Evolutionary conservation across 2,888 invertebrate species (phyloP).

Genomic region (Coenonympha arcania): DNA sequence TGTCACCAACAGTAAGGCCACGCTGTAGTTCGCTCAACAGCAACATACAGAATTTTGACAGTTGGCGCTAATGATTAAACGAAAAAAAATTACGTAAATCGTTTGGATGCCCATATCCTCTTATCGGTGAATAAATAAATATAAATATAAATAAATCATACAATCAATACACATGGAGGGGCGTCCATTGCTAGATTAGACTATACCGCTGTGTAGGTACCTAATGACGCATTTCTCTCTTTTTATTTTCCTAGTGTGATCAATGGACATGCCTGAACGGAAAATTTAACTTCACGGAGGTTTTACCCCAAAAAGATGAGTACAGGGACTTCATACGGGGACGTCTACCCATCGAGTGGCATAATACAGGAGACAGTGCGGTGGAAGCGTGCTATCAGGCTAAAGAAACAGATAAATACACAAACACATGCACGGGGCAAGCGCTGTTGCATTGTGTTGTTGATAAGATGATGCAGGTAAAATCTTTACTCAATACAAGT

Average conservation of each 20-base stretch:
- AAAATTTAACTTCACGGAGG: constrained; percentile 43
- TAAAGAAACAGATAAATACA: constrained; percentile 38
- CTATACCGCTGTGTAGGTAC: too few relatives aligned
- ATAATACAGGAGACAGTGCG: constrained; percentile 33
- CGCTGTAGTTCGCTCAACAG: too few relatives aligned
- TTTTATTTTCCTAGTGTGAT: constrained; percentile 43
- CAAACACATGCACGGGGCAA: constrained; percentile 56
- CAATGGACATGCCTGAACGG: constrained; percentile 55
- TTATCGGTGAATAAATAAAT: too few relatives aligned
- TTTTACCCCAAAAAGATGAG: constrained; percentile 37
- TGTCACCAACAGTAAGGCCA: too few relatives aligned
- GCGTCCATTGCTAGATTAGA: too few relatives aligned
- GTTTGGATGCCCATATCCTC: too few relatives aligned
- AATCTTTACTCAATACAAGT: not conserved
- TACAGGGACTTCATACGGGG: constrained; percentile 33
- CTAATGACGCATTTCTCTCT: too few relatives aligned
- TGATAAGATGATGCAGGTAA: constrained; percentile 52
- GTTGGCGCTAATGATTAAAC: too few relatives aligned
- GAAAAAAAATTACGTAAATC: too few relatives aligned
- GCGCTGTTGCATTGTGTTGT: constrained; percentile 56
- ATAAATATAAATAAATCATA: too few relatives aligned
- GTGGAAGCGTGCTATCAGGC: constrained; percentile 45
- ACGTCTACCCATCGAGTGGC: constrained; percentile 48
- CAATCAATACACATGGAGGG: too few relatives aligned
- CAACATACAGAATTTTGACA: too few relatives aligned